phyloP scores from a whole-genome alignment of 2,113 vertebrate genomes.

The Paradisaea rubra region DNA sequence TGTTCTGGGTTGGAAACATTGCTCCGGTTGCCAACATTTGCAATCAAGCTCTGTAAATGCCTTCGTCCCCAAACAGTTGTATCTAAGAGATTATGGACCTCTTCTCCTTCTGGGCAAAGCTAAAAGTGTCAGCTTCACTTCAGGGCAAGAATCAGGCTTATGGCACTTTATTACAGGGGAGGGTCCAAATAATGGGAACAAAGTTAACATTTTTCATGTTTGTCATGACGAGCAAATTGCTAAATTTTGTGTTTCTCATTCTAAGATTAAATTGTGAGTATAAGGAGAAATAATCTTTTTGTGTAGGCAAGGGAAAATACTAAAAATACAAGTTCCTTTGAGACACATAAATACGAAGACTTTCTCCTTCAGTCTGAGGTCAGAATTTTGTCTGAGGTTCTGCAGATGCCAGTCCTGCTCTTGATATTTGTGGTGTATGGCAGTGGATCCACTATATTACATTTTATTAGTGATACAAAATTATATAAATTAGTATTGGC shows the following conservation, averaged over 20 bases:
- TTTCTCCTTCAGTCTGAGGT: background rate
- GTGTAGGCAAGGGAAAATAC: background rate
- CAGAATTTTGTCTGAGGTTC: background rate
- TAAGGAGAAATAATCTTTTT: background rate
- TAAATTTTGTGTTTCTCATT: background rate
- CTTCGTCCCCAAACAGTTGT: background rate
- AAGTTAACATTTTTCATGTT: background rate
- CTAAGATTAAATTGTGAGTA: background rate
- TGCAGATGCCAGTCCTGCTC: background rate
- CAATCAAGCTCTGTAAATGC: background rate
- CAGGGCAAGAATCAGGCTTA: background rate
- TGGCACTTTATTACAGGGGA: background rate
- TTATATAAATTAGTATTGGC: background rate
- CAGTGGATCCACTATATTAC: background rate
- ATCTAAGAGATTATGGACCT: background rate
- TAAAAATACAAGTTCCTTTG: background rate
- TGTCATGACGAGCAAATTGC: background rate
- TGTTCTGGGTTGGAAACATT: background rate
- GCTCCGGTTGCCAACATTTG: rapidly evolving
- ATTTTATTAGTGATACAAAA: background rate
- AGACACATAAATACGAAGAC: background rate
- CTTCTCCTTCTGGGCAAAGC: background rate
- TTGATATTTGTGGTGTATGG: background rate
- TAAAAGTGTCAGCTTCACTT: background rate
- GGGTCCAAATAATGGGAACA: background rate